phyloP scores from a whole-genome alignment of 35 echinoderm and acorn worm species.

The Ophioderma brevispina region DNA sequence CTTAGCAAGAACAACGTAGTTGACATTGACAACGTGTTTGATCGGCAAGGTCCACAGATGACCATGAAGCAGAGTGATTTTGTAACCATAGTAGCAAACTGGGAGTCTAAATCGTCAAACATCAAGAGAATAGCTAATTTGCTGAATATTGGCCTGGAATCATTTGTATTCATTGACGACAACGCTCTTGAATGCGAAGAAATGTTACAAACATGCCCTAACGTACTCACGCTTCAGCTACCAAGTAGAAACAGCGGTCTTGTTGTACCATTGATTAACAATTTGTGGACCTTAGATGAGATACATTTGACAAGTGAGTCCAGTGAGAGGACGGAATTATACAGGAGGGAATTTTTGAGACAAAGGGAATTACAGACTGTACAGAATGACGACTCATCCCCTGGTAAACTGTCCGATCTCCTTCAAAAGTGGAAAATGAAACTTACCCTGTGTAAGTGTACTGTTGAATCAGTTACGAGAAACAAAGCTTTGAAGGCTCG shows the following conservation, averaged over 20 bases:
- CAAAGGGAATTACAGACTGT: not conserved
- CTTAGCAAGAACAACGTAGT: not conserved
- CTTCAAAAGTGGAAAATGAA: conserved; percentile 3
- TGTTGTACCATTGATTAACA: not conserved
- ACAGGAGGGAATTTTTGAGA: not conserved
- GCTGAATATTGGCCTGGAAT: not conserved
- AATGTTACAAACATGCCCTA: conserved; percentile 11
- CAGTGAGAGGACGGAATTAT: conserved; percentile 5
- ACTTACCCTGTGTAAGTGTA: not conserved
- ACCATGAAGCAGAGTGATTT: not conserved
- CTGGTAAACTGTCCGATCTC: not conserved
- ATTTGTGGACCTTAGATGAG: not conserved
- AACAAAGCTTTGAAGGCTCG: not conserved
- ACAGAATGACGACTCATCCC: not conserved
- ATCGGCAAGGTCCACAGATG: not conserved
- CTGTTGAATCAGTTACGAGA: not conserved
- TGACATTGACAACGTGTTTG: not conserved
- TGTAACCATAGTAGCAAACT: not conserved
- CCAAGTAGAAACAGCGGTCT: not conserved
- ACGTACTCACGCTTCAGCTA: not conserved
- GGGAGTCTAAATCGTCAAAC: conserved; percentile 1
- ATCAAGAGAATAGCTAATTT: not conserved
- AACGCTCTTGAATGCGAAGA: conserved; percentile 18
- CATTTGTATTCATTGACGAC: conserved; percentile 20
- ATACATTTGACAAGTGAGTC: not conserved